Evolutionary conservation across 64 coral and sea anemone genomes (phyloP).

Genomic region (Montipora cactus): DNA sequence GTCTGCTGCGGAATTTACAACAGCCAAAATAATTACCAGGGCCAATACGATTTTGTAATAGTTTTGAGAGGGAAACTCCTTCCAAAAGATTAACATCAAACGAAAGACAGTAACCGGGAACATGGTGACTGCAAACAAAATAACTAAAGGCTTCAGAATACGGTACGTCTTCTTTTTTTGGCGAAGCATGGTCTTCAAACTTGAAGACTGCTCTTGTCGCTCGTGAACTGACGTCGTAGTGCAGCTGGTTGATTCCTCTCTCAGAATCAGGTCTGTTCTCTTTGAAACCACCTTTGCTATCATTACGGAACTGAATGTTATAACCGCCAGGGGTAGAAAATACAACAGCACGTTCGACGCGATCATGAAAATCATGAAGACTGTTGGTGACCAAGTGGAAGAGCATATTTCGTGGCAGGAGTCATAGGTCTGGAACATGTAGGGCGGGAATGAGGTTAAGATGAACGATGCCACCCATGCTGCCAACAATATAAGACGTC

Average conservation of each 20-base stretch:
- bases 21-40: constrained; percentile 15
- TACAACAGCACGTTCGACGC: constrained; percentile 32
- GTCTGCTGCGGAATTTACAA: constrained; percentile 55
- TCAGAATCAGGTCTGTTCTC: constrained; percentile 11
- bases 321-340: constrained; percentile 38
- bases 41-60: constrained; percentile 35
- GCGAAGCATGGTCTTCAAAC: constrained; percentile 54
- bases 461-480: constrained; percentile 44
- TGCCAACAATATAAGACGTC: constrained; percentile 6
- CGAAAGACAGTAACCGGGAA: constrained; percentile 33
- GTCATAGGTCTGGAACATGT: constrained; percentile 4
- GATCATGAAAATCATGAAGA: constrained; percentile 1
- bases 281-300: constrained; percentile 19
- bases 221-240: not conserved
- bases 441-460: constrained; percentile 29
- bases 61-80: not conserved
- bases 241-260: constrained; percentile 8
- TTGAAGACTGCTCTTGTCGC: not conserved
- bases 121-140: constrained; percentile 68
- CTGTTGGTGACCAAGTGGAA: not conserved
- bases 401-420: not conserved
- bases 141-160: constrained; percentile 54
- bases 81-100: not conserved
- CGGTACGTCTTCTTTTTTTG: constrained; percentile 67
- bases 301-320: constrained; percentile 48